These are phyloP conservation scores for Cynoglossus semilaevis DNA, from an alignment of 2,113 vertebrate genomes.

Conservation along the genomic window DNA sequence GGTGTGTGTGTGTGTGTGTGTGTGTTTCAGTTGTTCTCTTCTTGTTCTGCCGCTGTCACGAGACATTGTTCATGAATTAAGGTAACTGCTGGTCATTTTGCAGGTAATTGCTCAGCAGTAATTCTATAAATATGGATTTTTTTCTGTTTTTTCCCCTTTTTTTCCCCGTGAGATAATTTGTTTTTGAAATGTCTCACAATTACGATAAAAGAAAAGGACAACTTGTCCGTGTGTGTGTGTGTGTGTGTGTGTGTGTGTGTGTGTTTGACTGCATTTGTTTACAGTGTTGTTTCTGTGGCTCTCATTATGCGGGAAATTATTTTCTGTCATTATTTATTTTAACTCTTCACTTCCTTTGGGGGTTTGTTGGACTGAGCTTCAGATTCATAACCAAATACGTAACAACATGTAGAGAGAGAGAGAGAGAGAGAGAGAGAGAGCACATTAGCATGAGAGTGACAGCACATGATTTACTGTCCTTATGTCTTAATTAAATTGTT, in stretches of 20 bases:
- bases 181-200: slow-evolving; percentile 61
- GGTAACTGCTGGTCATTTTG: slow-evolving; percentile 60
- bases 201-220: slow-evolving; percentile 57
- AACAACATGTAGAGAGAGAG: neutral
- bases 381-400: no score
- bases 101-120: slow-evolving; percentile 52
- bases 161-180: slow-evolving; percentile 31
- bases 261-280: neutral
- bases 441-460: slow-evolving; percentile 40
- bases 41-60: slow-evolving; percentile 49
- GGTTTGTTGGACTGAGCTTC: neutral
- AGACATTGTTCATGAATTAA: slow-evolving; percentile 30
- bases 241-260: neutral
- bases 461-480: slow-evolving; percentile 89
- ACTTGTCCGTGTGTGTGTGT: slow-evolving; percentile 14
- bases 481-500: slow-evolving; percentile 99
- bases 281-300: no score
- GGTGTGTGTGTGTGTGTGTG: slow-evolving; percentile 10
- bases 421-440: neutral
- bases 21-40: slow-evolving; percentile 42
- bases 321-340: no score
- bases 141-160: slow-evolving; percentile 32
- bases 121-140: slow-evolving; percentile 66
- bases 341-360: neutral
- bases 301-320: no score